These are phyloP conservation scores for Rhinichthys klamathensis DNA, from an alignment of 2,113 vertebrate species.

Conservation along the genomic window DNA sequence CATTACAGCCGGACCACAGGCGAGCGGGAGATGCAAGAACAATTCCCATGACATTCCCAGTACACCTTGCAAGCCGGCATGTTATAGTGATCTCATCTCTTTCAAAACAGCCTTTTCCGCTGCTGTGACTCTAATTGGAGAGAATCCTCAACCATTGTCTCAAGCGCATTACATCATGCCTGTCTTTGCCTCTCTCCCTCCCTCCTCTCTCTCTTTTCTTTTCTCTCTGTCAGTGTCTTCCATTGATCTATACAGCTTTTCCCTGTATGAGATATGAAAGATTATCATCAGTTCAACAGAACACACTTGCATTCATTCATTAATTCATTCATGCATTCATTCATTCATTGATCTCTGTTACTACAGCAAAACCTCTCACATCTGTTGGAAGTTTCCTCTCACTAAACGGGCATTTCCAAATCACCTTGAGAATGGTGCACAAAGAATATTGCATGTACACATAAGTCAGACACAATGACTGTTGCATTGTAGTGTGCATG, in stretches of 20 bases:
- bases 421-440: constrained; percentile 71
- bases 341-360: constrained; percentile 38
- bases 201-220: constrained; percentile 32
- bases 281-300: constrained; percentile 2
- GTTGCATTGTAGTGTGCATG: constrained; percentile 58
- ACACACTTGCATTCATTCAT: not conserved
- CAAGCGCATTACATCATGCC: constrained; percentile 91
- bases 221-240: constrained; percentile 41
- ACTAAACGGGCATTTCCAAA: constrained; percentile 54
- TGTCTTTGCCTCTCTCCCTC: constrained; percentile 73
- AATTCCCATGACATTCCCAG: not conserved
- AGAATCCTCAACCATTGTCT: constrained; percentile 95
- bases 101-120: constrained; percentile 57
- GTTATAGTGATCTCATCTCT: constrained; percentile 38
- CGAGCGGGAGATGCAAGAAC: not conserved
- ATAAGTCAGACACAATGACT: constrained; percentile 60
- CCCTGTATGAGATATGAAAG: not conserved
- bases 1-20: constrained; percentile 49
- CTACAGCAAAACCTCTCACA: constrained; percentile 43
- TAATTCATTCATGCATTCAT: constrained; percentile 35
- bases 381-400: constrained; percentile 58
- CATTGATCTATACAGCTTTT: constrained; percentile 51
- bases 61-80: not conserved
- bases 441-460: constrained; percentile 25
- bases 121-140: constrained; percentile 77